phyloP scores from a whole-genome alignment of 2,888 invertebrate genomes.

The Acholoe squamosa region DNA sequence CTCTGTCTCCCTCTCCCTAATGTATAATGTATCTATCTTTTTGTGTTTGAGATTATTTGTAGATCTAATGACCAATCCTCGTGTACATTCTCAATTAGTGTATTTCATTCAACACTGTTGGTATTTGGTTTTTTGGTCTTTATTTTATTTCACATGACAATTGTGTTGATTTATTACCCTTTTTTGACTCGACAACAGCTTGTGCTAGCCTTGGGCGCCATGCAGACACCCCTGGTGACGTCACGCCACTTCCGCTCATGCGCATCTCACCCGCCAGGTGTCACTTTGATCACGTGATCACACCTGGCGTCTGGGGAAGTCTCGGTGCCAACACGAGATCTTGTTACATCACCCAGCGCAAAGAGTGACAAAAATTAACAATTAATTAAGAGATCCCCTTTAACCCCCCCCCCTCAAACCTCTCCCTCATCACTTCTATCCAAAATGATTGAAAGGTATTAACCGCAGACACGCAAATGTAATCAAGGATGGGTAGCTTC shows the following conservation, averaged over 20 bases:
- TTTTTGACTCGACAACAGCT: too few species aligned
- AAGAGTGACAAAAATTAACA: slow-evolving; percentile 40
- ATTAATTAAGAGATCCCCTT: neutral
- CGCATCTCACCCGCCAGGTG: slow-evolving; percentile 24
- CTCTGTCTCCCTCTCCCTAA: too few species aligned
- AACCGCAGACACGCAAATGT: neutral
- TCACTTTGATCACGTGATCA: slow-evolving; percentile 41
- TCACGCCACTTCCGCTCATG: slow-evolving; percentile 9
- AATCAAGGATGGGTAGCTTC: slow-evolving; percentile 34
- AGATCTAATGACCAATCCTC: too few species aligned
- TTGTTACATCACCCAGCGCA: slow-evolving; percentile 20
- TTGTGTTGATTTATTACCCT: too few species aligned
- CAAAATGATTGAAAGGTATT: slow-evolving; percentile 26
- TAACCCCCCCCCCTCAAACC: neutral
- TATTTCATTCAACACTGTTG: too few species aligned
- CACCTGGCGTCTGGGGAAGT: neutral
- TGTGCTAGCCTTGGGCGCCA: too few species aligned
- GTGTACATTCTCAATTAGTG: too few species aligned
- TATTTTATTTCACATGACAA: too few species aligned
- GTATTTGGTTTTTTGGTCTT: too few species aligned
- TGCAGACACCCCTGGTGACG: neutral
- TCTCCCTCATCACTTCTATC: too few species aligned
- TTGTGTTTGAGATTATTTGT: too few species aligned
- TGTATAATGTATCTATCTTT: too few species aligned
- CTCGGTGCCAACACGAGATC: neutral